Evolutionary conservation across 2,888 invertebrate genomes (phyloP), one percentile per base, ranked within the genome.

Genomic region (Synanthedon myopaeformis): DNA sequence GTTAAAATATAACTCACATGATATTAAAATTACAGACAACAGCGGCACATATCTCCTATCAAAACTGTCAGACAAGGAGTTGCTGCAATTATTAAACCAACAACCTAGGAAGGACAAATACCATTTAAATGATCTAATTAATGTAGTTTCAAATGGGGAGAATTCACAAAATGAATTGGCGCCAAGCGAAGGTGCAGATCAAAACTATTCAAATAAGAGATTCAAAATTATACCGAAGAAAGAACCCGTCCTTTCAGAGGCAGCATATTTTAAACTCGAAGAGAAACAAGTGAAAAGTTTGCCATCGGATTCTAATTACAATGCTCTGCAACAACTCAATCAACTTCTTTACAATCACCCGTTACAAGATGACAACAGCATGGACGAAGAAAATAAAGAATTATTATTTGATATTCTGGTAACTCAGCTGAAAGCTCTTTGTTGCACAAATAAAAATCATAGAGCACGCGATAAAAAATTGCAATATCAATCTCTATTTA

Each of bases 341-440:
- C 76, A 74, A 56, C 61, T 86, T 52, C 57, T 86, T 28, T 70
- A 76, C 53, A 74, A 65, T 56, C 67, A 66, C 49, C 76, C 74
- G 17, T 60, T 55, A 51, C 59, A 67, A 49, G 64, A 65, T 55
- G 68, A 59, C 54, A 58, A 60, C 41, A 59, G 56, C 23, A 71
- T 73, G 17, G 75, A 79, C 49, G 71, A 77, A 35, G 69, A 69
- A 53, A 80, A 76, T 58, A 82, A 74, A 60, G 80, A 83, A 72
- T 58, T 82, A 49, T 61, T 85, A 12, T 86, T 85, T 60, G 79
- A 86, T 65, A 67, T 81, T 55, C 70, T 86, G n/a, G 77, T 82
- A 19, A 68, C 75, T 4, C 84, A 86, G 59, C 58, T 87, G 52
- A 86, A 82, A 67, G 61, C 75, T 23, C 64, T 87, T 4, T 87